Percentiles rank a stretch among this genome's conserved stretches.
phyloP scores from a whole-genome alignment of 2,797 vertebrate species.

The Betta splendens region DNA sequence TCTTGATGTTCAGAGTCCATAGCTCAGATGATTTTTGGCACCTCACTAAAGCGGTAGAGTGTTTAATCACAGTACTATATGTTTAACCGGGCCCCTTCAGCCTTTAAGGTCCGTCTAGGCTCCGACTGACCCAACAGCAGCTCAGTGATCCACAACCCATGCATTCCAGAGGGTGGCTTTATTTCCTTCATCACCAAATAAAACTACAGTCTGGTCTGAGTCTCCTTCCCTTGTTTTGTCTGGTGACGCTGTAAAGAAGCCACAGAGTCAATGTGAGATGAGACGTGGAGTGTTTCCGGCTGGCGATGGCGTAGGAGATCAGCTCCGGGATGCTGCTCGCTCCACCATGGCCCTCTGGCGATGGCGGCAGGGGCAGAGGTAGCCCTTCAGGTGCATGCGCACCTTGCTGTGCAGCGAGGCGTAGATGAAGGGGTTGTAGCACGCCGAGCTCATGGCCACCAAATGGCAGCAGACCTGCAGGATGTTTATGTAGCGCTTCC shows the following conservation, averaged over 20 bases:
- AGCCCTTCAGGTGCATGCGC: conserved; percentile 74
- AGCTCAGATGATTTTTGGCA: conserved; percentile 33
- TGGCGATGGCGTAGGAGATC: too few relatives aligned
- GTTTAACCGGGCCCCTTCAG: conserved; percentile 7
- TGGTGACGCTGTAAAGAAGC: conserved; percentile 21
- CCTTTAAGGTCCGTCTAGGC: conserved; percentile 27
- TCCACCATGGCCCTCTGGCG: conserved; percentile 22
- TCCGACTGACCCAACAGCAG: conserved; percentile 4
- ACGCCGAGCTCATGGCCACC: conserved; percentile 84
- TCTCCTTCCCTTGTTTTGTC: conserved; percentile 12
- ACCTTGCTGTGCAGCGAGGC: conserved; percentile 85
- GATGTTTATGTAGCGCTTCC: conserved; percentile 81
- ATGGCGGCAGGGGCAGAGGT: conserved; percentile 68
- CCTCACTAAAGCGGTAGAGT: conserved; percentile 27
- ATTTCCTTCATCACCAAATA: conserved; percentile 9
- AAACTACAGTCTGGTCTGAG: conserved; percentile 9
- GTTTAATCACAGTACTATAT: too few relatives aligned
- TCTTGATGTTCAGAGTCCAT: too few relatives aligned
- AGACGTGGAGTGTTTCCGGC: conserved; percentile 12
- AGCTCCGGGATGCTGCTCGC: conserved; percentile 40
- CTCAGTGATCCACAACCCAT: conserved; percentile 17
- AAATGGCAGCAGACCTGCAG: conserved; percentile 83
- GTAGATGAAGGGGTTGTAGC: conserved; percentile 87
- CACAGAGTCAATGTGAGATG: conserved; percentile 7
- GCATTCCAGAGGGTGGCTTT: conserved; percentile 9